Percentiles rank a stretch among this genome's conserved stretches.
Evolutionary conservation across 2,797 vertebrate species (phyloP).

Genomic region (Pitangus sulphuratus): DNA sequence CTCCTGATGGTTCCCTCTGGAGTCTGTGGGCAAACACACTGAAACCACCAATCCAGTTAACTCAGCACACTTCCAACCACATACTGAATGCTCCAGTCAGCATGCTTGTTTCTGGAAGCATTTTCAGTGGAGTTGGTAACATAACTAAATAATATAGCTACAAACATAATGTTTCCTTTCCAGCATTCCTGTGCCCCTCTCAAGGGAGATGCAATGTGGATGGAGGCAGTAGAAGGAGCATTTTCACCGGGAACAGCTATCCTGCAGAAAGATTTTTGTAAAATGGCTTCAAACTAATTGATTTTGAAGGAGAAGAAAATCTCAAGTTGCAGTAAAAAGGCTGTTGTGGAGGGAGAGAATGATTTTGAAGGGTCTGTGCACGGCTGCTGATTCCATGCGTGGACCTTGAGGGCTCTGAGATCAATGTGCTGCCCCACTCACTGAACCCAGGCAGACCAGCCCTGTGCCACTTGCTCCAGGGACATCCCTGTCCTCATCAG

Average conservation of each 20-base stretch:
- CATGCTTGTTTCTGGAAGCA: not conserved
- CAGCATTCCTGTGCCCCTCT: not conserved
- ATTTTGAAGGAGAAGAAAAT: not conserved
- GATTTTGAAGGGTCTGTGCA: not conserved
- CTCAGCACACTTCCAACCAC: not conserved
- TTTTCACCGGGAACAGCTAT: not conserved
- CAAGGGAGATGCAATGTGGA: not conserved
- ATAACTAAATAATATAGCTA: not conserved
- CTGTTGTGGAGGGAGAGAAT: not conserved
- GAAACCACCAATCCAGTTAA: not conserved
- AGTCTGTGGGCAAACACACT: not conserved
- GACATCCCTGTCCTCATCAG: not conserved
- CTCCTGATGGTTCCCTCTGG: not conserved
- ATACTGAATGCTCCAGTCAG: not conserved
- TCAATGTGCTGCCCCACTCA: accelerated
- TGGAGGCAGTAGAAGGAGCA: not conserved
- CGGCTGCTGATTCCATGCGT: not conserved
- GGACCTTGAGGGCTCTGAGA: not conserved
- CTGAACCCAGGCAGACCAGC: not conserved
- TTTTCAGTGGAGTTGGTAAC: not conserved
- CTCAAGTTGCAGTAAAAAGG: not conserved
- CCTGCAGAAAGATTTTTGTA: not conserved
- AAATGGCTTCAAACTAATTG: not conserved
- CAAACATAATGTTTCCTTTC: not conserved
- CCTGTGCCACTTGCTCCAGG: not conserved